phyloP scores from a whole-genome alignment of 35 echinoderm and acorn worm genomes.

The Heliocidaris tuberculata region DNA sequence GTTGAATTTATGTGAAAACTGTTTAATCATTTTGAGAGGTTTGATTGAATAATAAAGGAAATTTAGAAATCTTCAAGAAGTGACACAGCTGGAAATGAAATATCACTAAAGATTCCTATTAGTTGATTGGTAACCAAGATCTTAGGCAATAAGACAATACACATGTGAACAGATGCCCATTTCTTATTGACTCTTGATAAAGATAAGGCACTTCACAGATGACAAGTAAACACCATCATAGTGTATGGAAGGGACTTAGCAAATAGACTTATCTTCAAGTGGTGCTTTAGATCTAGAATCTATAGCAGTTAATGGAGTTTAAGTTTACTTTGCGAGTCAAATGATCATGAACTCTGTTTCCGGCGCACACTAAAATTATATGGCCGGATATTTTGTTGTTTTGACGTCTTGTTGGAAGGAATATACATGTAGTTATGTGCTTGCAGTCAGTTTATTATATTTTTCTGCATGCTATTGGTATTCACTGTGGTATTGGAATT shows the following conservation, averaged over 20 bases:
- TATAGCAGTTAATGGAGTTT: not conserved
- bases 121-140: no score
- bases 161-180: not conserved
- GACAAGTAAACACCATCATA: not conserved
- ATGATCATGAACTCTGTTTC: not conserved
- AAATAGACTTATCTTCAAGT: not conserved
- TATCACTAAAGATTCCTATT: no score
- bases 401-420: not conserved
- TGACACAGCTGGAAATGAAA: no score
- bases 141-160: not conserved
- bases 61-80: no score
- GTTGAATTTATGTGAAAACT: no score
- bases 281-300: not conserved
- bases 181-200: not conserved
- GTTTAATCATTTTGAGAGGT: no score
- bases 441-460: not conserved
- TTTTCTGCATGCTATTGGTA: not conserved
- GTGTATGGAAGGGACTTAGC: not conserved
- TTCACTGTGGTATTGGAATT: not conserved
- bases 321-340: not conserved
- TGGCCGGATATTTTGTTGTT: not conserved
- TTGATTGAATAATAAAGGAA: no score
- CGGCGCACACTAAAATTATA: not conserved
- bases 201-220: not conserved
- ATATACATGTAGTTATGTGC: not conserved